phyloP scores from a whole-genome alignment of 2,113 vertebrate genomes.

The Myiagra hebetior region DNA sequence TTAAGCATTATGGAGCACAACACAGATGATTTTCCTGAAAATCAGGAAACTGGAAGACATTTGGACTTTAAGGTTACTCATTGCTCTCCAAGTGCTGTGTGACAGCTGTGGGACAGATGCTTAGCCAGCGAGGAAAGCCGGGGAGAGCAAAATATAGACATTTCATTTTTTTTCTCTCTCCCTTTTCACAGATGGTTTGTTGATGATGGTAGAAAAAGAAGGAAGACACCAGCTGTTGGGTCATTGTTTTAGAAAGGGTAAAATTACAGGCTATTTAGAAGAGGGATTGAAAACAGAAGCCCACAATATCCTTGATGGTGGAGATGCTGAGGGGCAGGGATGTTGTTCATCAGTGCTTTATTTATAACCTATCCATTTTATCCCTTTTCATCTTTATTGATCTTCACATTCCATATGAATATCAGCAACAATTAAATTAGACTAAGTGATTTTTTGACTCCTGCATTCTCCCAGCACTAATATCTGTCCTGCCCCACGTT shows the following conservation, averaged over 20 bases:
- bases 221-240: background rate
- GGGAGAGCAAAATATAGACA: background rate
- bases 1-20: background rate
- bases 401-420: background rate
- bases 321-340: background rate
- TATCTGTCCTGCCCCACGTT: background rate
- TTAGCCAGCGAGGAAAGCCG: background rate
- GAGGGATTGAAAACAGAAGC: background rate
- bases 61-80: background rate
- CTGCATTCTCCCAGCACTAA: background rate
- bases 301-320: background rate
- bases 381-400: background rate
- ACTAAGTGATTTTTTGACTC: background rate
- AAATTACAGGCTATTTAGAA: background rate
- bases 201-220: background rate
- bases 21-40: background rate
- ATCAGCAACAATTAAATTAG: background rate
- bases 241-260: conserved; percentile 1
- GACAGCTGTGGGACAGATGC: background rate
- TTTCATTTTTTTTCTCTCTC: background rate
- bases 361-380: background rate
- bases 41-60: background rate
- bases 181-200: background rate
- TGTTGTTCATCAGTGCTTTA: background rate
- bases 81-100: background rate